These are phyloP conservation scores for Muschampia staudingeri DNA, from an alignment of 2,888 invertebrate species.

Conservation along the genomic window DNA sequence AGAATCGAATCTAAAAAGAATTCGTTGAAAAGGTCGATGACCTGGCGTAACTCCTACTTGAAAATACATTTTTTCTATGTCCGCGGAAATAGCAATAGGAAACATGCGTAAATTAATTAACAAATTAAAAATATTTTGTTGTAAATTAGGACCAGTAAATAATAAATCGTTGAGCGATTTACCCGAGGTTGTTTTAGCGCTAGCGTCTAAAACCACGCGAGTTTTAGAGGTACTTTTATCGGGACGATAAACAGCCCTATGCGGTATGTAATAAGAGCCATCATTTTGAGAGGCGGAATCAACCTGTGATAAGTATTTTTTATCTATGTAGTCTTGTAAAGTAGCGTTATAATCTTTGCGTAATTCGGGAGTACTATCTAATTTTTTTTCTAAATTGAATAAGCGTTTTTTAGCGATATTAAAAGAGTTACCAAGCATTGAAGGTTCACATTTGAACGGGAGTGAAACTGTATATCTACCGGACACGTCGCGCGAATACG, in stretches of 20 bases:
- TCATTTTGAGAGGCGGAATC: not conserved
- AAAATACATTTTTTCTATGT: constrained; percentile 19
- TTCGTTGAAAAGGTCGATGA: constrained; percentile 15
- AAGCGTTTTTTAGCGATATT: constrained; percentile 11
- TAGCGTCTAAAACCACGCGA: constrained; percentile 28
- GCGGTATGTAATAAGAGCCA: constrained; percentile 22
- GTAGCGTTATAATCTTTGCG: constrained; percentile 2
- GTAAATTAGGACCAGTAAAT: constrained; percentile 12
- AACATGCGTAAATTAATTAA: constrained; percentile 32
- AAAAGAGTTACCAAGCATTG: not conserved
- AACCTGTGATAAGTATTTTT: not conserved
- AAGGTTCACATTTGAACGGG: not conserved
- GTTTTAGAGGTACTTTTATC: constrained; percentile 10
- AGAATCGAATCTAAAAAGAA: constrained; percentile 16
- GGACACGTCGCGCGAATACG: not conserved
- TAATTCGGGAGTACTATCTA: not conserved
- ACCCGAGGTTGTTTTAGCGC: constrained; percentile 7
- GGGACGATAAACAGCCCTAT: not conserved
- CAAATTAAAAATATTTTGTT: constrained; percentile 4
- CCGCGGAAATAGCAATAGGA: constrained; percentile 12
- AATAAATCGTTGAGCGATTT: constrained; percentile 20
- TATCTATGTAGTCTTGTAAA: constrained; percentile 1
- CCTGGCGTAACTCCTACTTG: not conserved
- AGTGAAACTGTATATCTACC: not conserved
- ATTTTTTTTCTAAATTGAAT: not conserved